Percentiles rank a stretch among this genome's conserved stretches.
These are phyloP conservation scores for Crypturellus undulatus DNA, from an alignment of 2,113 vertebrate species.

Conservation along the genomic window DNA sequence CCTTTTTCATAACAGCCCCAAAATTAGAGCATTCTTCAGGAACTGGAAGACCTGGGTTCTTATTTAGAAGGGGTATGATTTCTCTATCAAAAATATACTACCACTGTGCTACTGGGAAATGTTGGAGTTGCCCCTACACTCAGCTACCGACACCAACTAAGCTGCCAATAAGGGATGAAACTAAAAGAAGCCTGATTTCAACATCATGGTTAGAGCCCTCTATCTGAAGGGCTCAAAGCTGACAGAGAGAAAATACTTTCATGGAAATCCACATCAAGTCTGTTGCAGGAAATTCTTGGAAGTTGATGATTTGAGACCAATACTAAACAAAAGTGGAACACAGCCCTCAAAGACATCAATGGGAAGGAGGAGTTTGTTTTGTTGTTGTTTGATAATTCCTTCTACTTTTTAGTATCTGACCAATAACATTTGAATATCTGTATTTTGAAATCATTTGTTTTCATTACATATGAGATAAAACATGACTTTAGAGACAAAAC, in stretches of 20 bases:
- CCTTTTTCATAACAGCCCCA: background rate
- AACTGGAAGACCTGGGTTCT: background rate
- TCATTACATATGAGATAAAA: constrained; percentile 6
- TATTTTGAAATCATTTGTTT: background rate
- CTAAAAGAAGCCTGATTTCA: background rate
- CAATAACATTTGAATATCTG: background rate
- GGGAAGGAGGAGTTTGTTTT: background rate
- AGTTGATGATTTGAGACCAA: background rate
- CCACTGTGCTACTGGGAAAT: background rate
- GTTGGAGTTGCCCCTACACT: background rate
- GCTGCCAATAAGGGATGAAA: background rate
- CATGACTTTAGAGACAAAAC: background rate
- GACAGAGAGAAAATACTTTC: background rate
- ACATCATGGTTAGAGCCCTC: background rate
- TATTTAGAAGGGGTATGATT: background rate
- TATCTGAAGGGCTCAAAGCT: background rate
- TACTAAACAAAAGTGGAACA: background rate
- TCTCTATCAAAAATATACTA: background rate
- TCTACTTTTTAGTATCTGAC: background rate
- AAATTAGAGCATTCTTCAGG: background rate
- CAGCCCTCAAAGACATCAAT: background rate
- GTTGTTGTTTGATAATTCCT: background rate
- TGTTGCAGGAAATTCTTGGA: background rate
- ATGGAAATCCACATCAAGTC: background rate
- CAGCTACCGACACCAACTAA: background rate